Percentiles rank a stretch among this genome's conserved stretches.
Evolutionary conservation across 2,888 invertebrate species (phyloP).

Genomic region (Leistus spinibarbis): DNA sequence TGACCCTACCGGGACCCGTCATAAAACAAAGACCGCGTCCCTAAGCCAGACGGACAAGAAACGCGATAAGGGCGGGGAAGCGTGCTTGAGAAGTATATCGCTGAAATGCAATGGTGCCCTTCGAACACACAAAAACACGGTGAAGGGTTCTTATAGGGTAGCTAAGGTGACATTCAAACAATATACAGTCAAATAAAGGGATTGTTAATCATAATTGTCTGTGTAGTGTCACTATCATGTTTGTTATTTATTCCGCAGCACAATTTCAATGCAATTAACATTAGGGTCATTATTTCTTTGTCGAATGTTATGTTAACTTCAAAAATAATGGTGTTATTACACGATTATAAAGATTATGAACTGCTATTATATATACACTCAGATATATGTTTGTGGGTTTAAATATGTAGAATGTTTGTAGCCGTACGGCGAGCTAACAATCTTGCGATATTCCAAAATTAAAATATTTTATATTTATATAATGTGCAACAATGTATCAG

Average conservation of each 20-base stretch:
- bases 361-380: too few species aligned
- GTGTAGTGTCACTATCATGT: background rate
- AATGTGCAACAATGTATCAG: background rate
- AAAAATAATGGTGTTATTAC: too few species aligned
- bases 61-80: background rate
- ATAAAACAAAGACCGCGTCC: constrained; percentile 24
- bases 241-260: background rate
- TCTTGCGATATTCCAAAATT: background rate
- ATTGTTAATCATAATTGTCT: background rate
- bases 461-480: too few species aligned
- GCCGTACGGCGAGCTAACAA: background rate
- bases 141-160: background rate
- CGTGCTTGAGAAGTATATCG: background rate
- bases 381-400: background rate
- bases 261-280: background rate
- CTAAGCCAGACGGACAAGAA: background rate
- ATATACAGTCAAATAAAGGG: background rate
- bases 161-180: background rate
- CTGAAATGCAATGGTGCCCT: background rate
- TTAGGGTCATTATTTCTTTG: too few species aligned
- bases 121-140: background rate
- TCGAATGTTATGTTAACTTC: too few species aligned
- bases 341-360: too few species aligned
- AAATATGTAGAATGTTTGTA: too few species aligned
- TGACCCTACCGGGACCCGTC: constrained; percentile 36